Evolutionary conservation across 2,888 invertebrate genomes (phyloP), one percentile per base, ranked within the genome.

Genomic region (Tetramorium bicarinatum): DNA sequence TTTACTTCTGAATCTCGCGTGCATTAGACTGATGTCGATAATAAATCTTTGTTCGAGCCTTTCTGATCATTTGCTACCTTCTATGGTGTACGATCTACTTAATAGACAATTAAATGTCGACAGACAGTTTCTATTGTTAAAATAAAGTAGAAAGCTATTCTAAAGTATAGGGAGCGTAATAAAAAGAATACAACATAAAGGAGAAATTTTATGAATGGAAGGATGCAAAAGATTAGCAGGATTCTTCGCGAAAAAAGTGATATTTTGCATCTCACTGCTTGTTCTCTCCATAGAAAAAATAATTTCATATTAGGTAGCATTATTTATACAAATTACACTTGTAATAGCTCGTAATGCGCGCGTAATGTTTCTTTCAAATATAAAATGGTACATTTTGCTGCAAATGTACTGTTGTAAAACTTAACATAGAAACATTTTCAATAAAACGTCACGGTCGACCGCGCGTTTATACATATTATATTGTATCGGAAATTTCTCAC

Each of bases 21-120:
- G 38, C 59, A 61, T 80, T 71, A 71, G 59, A 49, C 38, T 71
- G 79, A 71, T 59, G 59, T 38, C 71, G 71, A 61, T 80, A 80
- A 80, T 80, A 71, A 80, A 80, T 80, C 79, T 80, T 80, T 80
- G 79, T 71, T 71, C 79, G 59, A 47, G 64, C 25, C 76, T 76
- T 41, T 76, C 76, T 6, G 76, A 80, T 71, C 79, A 59, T 61
- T 59, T 25, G 79, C 71, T 79, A 59, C 71, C 79, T 80, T 80
- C 21, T 71, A 71, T 9, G 71, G 77, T 13, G 79, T 25, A 61
- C 25, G 71, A 59, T 71, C 79, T 59, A 80, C 13, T 71, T 71
- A 49, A 71, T 71, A 25, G 59, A 80, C 38, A 61, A 80, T 80
- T 80, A 80, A 80, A 71, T 44, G 47, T 54, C 34, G 54, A 11